A percentile compares a stretch with the other conserved stretches of the same genome.
phyloP scores from a whole-genome alignment of 2,797 vertebrate species.

The Platyrinchus mystaceus region DNA sequence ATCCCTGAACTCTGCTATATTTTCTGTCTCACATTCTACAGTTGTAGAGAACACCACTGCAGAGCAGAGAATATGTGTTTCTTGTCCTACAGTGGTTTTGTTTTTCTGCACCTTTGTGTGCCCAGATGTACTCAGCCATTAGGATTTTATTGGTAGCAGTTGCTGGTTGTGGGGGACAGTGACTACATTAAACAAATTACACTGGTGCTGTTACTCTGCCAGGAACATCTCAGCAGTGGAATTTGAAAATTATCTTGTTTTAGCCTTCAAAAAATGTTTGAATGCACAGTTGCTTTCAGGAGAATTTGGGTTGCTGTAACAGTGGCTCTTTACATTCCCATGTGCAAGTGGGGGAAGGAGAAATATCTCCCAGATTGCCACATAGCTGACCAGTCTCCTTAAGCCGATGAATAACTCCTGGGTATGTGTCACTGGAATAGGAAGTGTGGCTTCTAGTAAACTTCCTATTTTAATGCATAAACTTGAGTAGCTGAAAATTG shows the following conservation, averaged over 20 bases:
- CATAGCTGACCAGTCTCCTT: neutral
- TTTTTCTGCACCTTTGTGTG: neutral
- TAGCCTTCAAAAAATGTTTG: neutral
- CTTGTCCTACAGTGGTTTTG: neutral
- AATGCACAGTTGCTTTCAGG: neutral
- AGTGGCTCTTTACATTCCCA: rapidly evolving
- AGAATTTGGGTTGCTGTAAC: neutral
- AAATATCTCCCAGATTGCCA: neutral
- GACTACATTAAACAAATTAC: neutral
- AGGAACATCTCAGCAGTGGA: neutral
- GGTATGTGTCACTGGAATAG: neutral
- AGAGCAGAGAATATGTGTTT: neutral
- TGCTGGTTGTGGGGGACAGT: neutral
- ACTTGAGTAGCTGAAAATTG: neutral
- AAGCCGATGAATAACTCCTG: neutral
- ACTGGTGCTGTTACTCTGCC: neutral
- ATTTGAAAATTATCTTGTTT: neutral
- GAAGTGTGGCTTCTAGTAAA: neutral
- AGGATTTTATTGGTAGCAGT: neutral
- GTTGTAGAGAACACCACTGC: neutral
- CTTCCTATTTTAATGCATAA: neutral
- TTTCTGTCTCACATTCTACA: neutral
- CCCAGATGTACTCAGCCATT: neutral
- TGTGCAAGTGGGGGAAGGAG: neutral
- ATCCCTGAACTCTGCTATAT: neutral